Base-by-base conservation (phyloP, 2,888 invertebrate species). In the Byasa hedistus region DNA sequence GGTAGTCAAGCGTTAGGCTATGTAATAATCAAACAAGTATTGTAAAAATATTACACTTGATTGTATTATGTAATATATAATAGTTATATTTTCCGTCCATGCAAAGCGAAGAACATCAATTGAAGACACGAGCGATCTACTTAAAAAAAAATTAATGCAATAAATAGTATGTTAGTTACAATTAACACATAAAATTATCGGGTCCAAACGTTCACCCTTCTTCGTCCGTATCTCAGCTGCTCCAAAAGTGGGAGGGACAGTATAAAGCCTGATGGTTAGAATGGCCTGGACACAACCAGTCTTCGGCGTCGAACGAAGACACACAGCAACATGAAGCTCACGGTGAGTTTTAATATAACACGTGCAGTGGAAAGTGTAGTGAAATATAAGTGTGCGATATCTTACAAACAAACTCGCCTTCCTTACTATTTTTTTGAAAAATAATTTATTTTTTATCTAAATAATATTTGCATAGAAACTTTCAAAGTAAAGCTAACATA, bases 261-360 rank as follows among this genome's bases (percentile, higher is more conserved):
- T 91, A 91, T 91, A 91, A 82, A 91, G 82, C 75, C 67, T 76
- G 80, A 74, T 77, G 75, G 76, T 75, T 72, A 77, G 78, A 69
- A 73, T 73, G 70, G 15, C 72, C 75, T 74, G 75, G 81, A 86
- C 86, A 89, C 89, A 89, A 87, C 89, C 88, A 88, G 90, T 90
- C 90, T 91, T 90, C 91, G 89, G 84, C 89, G 77, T 76, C 77
- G 76, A 79, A 81, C 88, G 90, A 83, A 87, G 89, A 89, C 87
- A 75, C 80, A 75, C 76, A 84, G 85, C 91, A 89, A 87, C 89
- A 91, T 92, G 91, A 92, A 91, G 90, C 81, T 84, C 78, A 85
- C 86, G 91, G 91, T 91, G 85, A 91, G 91, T 90, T 71, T 52
- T 58, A 73, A 68, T 70, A 75, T 76, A 75, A 73, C 76, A 77